Evolutionary conservation across 2,797 vertebrate species (phyloP), one percentile per base, ranked within the genome.

Genomic region (Echeneis naucrates): DNA sequence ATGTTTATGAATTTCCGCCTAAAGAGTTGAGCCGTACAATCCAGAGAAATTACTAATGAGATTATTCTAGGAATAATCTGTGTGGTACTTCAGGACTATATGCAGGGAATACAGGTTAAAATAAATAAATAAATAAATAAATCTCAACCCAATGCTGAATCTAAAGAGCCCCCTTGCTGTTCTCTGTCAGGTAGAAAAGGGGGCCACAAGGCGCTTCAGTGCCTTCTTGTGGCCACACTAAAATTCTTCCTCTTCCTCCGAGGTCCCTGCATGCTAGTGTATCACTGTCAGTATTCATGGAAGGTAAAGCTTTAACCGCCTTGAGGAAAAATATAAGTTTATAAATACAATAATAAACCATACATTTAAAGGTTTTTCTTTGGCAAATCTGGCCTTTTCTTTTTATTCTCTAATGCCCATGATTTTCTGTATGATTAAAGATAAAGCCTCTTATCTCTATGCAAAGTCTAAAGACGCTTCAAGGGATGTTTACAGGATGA

Each of bases 141-240:
- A 21, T 21, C 33, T 51, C 11, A 13, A 44, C 1, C 30, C 17
- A 40, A 14, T 35, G 23, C 54, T 48, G 30, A 27, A 37, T 35
- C 19, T n/a, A 30, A 14, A 58, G 47, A 48, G 2, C 32, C 32
- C n/a, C 70, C 24, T 54, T 68, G 8, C 47, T 60, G 45, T 21
- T 53, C 0, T 60, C 14, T 68, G 26, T 24, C 32, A 70, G 53
- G 56, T 12, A 52, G 17, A 45, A 52, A 64, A 61, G 16, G 57
- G 38, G 55, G 50, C 53, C 61, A 56, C 8, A 23, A 86, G 81
- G 89, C 50, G 57, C 85, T 91, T 89, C 87, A 91, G 81, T 89
- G 91, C 84, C 91, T 86, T 89, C 92, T 89, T 85, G 89, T 92
- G 92, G 90, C 76, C 87, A 74, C 24, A 77, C 16, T 38, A 10